Conservation (phyloP, 2,797 vertebrate genomes). For the Todus mexicanus region DNA sequence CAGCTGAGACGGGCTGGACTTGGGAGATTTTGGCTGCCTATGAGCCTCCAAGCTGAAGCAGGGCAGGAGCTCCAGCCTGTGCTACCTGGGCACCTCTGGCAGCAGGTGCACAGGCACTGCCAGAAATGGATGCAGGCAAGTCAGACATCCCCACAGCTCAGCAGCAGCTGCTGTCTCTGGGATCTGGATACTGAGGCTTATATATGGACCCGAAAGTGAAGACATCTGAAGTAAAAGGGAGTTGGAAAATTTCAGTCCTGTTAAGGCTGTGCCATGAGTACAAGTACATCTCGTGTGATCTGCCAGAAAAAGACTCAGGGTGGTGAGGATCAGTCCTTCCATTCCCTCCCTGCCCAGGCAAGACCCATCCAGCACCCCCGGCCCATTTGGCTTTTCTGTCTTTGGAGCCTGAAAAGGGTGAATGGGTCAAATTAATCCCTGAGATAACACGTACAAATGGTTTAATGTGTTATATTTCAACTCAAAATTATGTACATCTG, state of each 20-base stretch:
- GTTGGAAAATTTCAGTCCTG: neutral
- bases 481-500: neutral
- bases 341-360: neutral
- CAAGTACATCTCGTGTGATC: neutral
- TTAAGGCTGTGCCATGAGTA: neutral
- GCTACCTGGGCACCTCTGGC: rapidly evolving
- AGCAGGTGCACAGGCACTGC: neutral
- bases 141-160: neutral
- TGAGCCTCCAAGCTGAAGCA: neutral
- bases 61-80: rapidly evolving
- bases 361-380: neutral
- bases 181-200: neutral
- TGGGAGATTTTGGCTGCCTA: neutral
- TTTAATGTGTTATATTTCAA: neutral
- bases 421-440: neutral
- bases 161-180: neutral
- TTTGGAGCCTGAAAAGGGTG: neutral
- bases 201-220: neutral
- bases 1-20: rapidly evolving
- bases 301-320: neutral
- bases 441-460: neutral
- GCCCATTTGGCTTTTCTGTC: neutral
- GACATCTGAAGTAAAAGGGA: neutral
- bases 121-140: neutral
- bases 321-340: neutral